Percentiles rank a stretch among this genome's conserved stretches.
phyloP scores from a whole-genome alignment of 2,113 vertebrate genomes.

The Leucopsar rothschildi region DNA sequence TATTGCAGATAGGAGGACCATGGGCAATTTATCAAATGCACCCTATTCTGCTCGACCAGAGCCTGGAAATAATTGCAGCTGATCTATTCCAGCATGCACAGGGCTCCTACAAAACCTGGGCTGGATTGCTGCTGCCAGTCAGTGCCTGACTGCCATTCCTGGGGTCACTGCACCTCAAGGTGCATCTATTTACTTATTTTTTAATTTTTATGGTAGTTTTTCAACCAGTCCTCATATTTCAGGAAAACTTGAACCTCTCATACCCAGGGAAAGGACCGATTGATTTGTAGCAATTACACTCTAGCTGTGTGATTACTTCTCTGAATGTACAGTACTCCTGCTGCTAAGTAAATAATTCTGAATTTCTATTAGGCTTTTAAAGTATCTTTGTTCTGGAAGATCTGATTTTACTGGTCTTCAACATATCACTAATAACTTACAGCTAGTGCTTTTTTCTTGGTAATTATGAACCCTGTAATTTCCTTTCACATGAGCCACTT shows the following conservation, averaged over 20 bases:
- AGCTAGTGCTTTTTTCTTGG: neutral
- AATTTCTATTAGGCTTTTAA: slow-evolving; percentile 35
- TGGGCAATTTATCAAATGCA: slow-evolving; percentile 33
- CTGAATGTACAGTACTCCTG: neutral
- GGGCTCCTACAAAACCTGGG: slow-evolving; percentile 16
- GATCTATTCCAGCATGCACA: neutral
- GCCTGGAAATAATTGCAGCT: slow-evolving; percentile 34
- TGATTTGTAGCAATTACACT: slow-evolving; percentile 3
- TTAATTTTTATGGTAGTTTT: neutral
- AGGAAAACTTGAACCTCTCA: neutral
- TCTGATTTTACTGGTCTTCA: slow-evolving; percentile 1
- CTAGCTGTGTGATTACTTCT: neutral
- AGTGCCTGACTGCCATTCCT: neutral
- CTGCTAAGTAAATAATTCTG: slow-evolving; percentile 42
- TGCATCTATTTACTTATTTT: neutral
- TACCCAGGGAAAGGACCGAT: neutral
- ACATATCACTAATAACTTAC: neutral
- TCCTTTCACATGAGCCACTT: neutral
- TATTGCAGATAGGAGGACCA: slow-evolving; percentile 15
- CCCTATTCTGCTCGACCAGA: slow-evolving; percentile 8
- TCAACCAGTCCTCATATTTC: neutral
- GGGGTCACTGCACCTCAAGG: neutral
- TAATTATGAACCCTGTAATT: slow-evolving; percentile 7
- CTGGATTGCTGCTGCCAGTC: neutral
- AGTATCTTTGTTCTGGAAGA: slow-evolving; percentile 11